Evolutionary conservation across 1,140 invertebrate genomes (phyloP), one percentile per base, ranked within the genome.

Genomic region (Orchestia grillus): DNA sequence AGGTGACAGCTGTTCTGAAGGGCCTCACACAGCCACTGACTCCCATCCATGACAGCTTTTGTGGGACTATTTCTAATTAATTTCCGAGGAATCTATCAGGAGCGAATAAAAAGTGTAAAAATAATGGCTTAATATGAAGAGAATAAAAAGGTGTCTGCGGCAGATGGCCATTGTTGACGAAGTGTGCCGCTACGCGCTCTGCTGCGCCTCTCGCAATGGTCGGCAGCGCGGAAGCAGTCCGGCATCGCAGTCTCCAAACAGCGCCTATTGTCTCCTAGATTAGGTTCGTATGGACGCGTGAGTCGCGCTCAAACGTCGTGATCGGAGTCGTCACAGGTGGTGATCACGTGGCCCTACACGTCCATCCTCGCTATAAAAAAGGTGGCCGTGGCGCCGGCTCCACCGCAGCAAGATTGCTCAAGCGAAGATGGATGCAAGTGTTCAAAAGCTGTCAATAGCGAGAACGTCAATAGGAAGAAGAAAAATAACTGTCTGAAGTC

Each of bases 231-330:
- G 92, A 47, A 45, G 43, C 43, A 94, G 92, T 6, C 8, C 92
- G 19, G 92, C 43, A 8, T 45, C 92, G 44, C 92, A 23, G 92
- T 94, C 92, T 94, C 92, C 92, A 94, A 94, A 94, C 92, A 94
- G 43, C 43, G 92, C 40, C 92, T 94, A 94, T 94, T 94, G 92
- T 94, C 92, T 94, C 92, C 92, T 94, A 94, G 92, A 94, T 94
- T 94, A 94, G 92, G 41, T 94, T 94, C 92, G 92, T 94, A 94
- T 94, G 92, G 92, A 94, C 92, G 43, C 92, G 92, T 94, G 92
- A 94, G 92, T 47, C 92, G 43, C 44, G 92, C 44, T 94, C 43
- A 47, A 44, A 44, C 92, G 92, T 94, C 92, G 92, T 94, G 92
- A 94, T 44, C 92, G 92, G 36, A 42, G 16, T 47, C 92, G 92